Percentiles rank a stretch among this genome's conserved stretches.
phyloP scores from a whole-genome alignment of 2,888 invertebrate species.

The Phengaris alcon region DNA sequence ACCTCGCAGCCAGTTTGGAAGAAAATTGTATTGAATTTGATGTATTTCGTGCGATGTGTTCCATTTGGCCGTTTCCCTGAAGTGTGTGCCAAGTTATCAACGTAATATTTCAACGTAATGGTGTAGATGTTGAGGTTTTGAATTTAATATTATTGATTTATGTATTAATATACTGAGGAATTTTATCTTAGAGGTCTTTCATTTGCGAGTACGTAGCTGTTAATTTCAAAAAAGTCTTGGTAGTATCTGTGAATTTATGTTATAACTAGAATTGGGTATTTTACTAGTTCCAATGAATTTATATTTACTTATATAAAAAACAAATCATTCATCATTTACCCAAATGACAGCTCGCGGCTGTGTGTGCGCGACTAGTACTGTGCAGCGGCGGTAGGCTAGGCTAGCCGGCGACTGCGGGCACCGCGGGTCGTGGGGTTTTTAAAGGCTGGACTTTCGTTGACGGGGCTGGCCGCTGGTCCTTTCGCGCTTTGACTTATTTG shows the following conservation, averaged over 20 bases:
- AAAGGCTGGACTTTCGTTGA: no score
- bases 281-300: no score
- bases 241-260: neutral
- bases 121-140: neutral
- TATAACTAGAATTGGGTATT: neutral
- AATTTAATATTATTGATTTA: constrained; percentile 18
- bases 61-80: constrained; percentile 24
- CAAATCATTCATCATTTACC: no score
- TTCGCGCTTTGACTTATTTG: no score
- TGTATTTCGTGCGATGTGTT: constrained; percentile 30
- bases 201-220: neutral
- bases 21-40: constrained; percentile 36
- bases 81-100: constrained; percentile 15
- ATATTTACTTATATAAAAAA: no score
- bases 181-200: no score
- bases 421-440: no score
- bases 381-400: no score
- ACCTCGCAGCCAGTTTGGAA: constrained; percentile 46
- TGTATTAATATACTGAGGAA: neutral
- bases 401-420: no score
- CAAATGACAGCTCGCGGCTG: no score
- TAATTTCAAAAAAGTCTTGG: neutral
- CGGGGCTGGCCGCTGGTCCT: no score
- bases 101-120: constrained; percentile 17
- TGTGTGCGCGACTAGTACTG: no score